These are phyloP conservation scores for Calidris pygmaea DNA, from an alignment of 2,113 vertebrate species.

Conservation along the genomic window DNA sequence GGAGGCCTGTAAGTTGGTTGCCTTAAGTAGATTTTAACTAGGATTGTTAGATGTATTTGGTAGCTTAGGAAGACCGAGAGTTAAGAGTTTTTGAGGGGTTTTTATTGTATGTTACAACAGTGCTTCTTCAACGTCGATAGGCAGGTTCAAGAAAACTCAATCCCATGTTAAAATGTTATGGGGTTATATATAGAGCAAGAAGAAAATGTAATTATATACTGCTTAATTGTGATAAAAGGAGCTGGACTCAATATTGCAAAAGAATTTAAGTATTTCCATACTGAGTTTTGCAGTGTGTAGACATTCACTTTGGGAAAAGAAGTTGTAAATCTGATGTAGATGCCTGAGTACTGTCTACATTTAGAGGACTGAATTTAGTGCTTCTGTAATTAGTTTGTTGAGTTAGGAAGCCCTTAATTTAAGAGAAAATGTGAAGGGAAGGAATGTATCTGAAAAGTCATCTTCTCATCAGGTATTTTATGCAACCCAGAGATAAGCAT, in stretches of 20 bases:
- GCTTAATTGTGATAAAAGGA: neutral
- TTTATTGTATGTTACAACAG: neutral
- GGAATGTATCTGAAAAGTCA: neutral
- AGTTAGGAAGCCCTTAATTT: neutral
- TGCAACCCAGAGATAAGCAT: neutral
- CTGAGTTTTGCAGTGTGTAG: neutral
- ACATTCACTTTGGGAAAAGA: neutral
- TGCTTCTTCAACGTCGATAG: neutral
- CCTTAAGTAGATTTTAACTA: neutral
- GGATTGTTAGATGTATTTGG: neutral
- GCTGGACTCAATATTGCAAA: neutral
- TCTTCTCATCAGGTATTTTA: neutral
- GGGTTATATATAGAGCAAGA: neutral
- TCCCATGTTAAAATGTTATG: neutral
- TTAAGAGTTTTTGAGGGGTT: neutral
- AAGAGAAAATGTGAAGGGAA: neutral
- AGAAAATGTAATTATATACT: neutral
- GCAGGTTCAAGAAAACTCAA: neutral
- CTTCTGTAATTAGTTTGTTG: neutral
- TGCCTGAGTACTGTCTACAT: neutral
- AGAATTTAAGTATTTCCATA: neutral
- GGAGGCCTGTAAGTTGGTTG: neutral
- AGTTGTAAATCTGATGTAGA: neutral
- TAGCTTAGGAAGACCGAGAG: neutral
- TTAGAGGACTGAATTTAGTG: neutral